Percentiles rank a stretch among this genome's conserved stretches.
phyloP scores from a whole-genome alignment of 2,113 vertebrate species.

The Nycticebus coucang region DNA sequence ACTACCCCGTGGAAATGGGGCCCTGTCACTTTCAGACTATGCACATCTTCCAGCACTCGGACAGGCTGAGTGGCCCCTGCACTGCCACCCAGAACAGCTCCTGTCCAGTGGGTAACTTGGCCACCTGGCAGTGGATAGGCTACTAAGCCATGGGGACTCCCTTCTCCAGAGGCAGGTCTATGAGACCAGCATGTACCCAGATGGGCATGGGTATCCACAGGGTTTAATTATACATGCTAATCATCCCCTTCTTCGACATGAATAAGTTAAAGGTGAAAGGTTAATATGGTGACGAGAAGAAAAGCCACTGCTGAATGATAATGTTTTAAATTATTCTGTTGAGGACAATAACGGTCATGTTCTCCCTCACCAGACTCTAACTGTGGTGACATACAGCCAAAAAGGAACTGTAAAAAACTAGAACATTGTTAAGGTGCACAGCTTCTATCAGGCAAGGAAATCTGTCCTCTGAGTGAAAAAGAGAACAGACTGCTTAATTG shows the following conservation, averaged over 20 bases:
- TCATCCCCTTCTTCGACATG: slow-evolving; percentile 15
- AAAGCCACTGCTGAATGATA: slow-evolving; percentile 20
- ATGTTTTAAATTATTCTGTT: background rate
- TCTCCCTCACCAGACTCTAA: background rate
- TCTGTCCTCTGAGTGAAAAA: background rate
- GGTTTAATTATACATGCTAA: slow-evolving; percentile 30
- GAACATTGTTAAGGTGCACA: background rate
- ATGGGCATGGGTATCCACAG: background rate
- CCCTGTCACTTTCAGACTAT: accelerated
- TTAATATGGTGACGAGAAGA: slow-evolving; percentile 1
- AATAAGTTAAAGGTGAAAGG: slow-evolving; percentile 58
- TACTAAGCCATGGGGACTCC: background rate
- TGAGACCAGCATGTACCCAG: background rate
- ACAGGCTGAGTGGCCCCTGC: accelerated
- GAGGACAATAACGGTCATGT: background rate
- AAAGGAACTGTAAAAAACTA: background rate
- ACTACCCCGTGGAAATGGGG: background rate
- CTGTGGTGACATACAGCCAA: background rate
- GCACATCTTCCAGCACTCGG: accelerated
- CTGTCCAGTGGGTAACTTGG: background rate
- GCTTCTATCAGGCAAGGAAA: background rate
- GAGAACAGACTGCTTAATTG: background rate
- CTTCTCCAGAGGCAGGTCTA: background rate
- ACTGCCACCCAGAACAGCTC: too few relatives aligned
- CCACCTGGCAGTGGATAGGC: background rate